Evolutionary conservation across 2,113 vertebrate species (phyloP).

Genomic region (Condylura cristata): DNA sequence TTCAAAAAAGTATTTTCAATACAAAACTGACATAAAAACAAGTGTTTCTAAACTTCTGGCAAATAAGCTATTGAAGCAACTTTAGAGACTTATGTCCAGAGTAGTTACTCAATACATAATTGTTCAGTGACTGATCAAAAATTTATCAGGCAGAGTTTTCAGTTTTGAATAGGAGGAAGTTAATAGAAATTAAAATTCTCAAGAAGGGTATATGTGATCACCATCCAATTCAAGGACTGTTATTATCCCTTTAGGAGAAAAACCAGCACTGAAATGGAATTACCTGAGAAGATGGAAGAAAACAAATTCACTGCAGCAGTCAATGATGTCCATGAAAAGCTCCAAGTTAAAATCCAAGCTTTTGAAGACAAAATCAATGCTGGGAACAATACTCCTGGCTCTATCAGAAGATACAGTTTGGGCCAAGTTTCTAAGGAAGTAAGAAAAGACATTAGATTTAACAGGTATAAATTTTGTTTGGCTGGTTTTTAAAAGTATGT

Average conservation of each 20-base stretch:
- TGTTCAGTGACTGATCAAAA: constrained; percentile 19
- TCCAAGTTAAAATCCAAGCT: constrained; percentile 90
- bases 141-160: background rate
- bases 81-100: background rate
- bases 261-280: constrained; percentile 67
- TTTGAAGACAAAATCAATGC: constrained; percentile 89
- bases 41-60: background rate
- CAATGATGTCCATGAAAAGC: constrained; percentile 84
- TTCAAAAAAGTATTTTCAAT: constrained; percentile 16
- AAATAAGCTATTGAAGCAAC: background rate
- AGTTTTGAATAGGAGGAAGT: background rate
- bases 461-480: constrained; percentile 86
- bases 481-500: background rate
- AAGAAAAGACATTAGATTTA: constrained; percentile 91
- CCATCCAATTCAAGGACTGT: constrained; percentile 45
- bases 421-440: constrained; percentile 90
- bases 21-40: background rate
- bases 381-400: constrained; percentile 82
- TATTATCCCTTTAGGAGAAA: constrained; percentile 78
- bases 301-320: constrained; percentile 69
- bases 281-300: constrained; percentile 70
- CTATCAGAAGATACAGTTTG: constrained; percentile 89
- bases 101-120: background rate
- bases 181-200: background rate
- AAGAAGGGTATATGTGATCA: background rate